These are phyloP conservation scores for Mustelus asterias DNA, from an alignment of 2,113 vertebrate genomes.

Conservation along the genomic window DNA sequence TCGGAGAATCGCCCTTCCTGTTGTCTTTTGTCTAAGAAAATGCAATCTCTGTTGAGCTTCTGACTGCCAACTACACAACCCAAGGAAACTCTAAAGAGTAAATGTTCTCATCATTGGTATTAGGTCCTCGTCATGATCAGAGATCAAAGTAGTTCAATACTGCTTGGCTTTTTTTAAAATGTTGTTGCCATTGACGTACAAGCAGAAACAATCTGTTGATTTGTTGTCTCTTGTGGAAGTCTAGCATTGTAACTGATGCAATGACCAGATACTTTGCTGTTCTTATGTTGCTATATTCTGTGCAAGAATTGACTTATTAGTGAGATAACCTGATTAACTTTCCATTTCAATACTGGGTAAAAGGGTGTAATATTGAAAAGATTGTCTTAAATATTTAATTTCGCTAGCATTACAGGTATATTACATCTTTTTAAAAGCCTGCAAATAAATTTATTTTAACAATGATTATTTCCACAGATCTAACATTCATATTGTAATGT, in stretches of 20 bases:
- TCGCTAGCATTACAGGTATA: no score
- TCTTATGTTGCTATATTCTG: neutral
- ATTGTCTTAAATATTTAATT: constrained; percentile 27
- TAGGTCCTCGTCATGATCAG: neutral
- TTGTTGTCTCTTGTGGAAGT: neutral
- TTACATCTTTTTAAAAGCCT: neutral
- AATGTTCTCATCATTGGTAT: neutral
- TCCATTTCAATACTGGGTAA: neutral
- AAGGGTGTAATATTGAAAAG: neutral
- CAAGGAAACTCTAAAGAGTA: neutral
- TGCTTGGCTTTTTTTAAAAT: neutral
- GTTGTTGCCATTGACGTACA: neutral
- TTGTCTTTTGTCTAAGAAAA: no score
- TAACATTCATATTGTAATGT: neutral
- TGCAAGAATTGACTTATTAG: neutral
- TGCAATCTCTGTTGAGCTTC: neutral
- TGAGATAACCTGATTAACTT: constrained; percentile 14
- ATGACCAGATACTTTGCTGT: neutral
- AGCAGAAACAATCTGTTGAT: neutral
- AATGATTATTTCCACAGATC: neutral
- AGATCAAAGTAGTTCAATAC: neutral
- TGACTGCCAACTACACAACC: neutral
- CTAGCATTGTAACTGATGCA: neutral
- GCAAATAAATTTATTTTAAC: neutral
- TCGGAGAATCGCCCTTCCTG: no score